Percentiles rank a stretch among this genome's conserved stretches.
Conservation (phyloP, 1,140 invertebrate species). For the Myzus persicae region DNA sequence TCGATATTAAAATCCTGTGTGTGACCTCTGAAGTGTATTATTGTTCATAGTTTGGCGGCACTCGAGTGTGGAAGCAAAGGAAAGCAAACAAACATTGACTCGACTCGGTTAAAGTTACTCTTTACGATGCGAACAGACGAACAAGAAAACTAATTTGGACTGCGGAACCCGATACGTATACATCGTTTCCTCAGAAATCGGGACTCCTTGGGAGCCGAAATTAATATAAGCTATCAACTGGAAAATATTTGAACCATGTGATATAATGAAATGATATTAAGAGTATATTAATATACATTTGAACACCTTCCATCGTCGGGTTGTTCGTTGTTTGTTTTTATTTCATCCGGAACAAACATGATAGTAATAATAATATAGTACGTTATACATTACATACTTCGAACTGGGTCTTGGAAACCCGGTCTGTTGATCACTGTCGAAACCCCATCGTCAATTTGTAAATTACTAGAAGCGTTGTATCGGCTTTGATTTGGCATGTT, state of each 20-base stretch:
- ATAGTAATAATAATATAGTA: neutral
- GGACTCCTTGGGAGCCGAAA: neutral
- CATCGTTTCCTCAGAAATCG: neutral
- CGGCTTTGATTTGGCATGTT: neutral
- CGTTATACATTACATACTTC: neutral
- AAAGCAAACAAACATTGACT: neutral
- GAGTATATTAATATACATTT: neutral
- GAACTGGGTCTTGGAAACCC: neutral
- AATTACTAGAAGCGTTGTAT: neutral
- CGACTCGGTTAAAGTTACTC: neutral
- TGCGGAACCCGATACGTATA: neutral
- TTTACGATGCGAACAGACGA: neutral
- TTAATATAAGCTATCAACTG: neutral
- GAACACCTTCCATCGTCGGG: neutral
- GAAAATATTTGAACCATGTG: neutral
- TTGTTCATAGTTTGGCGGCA: neutral
- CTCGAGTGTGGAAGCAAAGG: neutral
- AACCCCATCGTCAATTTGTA: neutral
- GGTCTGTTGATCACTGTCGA: neutral
- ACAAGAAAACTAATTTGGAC: constrained; percentile 20
- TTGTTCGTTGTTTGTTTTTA: neutral
- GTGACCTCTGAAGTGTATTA: neutral
- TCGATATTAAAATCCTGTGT: neutral
- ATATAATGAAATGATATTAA: neutral
- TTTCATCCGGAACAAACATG: neutral